Base-by-base conservation (phyloP, 2,113 vertebrate species). In the Hippopotamus amphibius region DNA sequence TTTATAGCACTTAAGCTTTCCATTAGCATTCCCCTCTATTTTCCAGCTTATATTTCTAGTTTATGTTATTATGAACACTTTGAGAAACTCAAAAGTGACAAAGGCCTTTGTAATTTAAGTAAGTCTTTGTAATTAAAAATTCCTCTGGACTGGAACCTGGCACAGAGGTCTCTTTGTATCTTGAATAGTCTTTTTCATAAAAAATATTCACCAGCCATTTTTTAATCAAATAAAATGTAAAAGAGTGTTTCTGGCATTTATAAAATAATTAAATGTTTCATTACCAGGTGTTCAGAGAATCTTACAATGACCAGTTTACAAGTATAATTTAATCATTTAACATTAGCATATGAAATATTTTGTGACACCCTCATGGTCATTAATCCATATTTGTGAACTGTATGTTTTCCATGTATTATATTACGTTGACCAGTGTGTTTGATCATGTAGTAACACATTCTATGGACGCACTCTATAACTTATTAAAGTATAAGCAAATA, bases 241-340 rank as follows among this genome's bases (percentile, higher is more conserved):
- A 95, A 95, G 43, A 90, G 88, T 89, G 28, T 95, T 92, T 90
- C 63, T 97, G 88, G 91, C 65, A 90, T 43, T 90, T 72, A 13
- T 77, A 97, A 97, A 97, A 93, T 90, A 84, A 95, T 89, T 91
- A 95, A 97, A 84, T 96, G 50, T 89, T 97, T 93, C 46, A 91
- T 96, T 97, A 84, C 28, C 86, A 95, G 74, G 66, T 96, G 55
- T 96, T 97, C 72, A 61, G 26, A 96, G 69, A 97, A 87, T 79
- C 41, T 95, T 91, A 95, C 50, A 88, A 85, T 92, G 74, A 81
- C 57, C 57, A 93, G n/a, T 96, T 97, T 93, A 66, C 21, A 93
- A 74, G 74, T 93, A 21, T 97, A 94, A 94, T 96, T 84, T 97
- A 63, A 92, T 96, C 15, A 93, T 94, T 95, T 94, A 96, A 26